Base-by-base conservation (phyloP, 2,797 vertebrate species). In the Mus minutoides region DNA sequence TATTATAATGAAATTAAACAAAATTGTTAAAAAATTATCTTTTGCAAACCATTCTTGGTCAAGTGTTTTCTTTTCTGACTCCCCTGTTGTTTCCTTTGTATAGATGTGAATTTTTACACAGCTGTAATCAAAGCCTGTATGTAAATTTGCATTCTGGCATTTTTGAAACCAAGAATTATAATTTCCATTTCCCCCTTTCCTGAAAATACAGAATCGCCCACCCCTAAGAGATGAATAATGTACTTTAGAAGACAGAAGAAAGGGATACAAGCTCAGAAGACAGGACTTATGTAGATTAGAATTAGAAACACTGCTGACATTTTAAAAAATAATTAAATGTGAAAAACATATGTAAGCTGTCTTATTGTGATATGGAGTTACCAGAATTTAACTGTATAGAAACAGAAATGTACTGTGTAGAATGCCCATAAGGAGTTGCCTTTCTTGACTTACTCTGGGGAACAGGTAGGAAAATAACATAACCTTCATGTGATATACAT, bases 81-180 rank as follows among this genome's bases (percentile, higher is more conserved):
- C 21, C 87, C 88, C 56, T 88, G 88, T 62, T 96, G 90, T 12
- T 87, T 94, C 82, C 16, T 84, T 91, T 93, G 43, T 60, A 12
- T 58, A 37, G n/a, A 76, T 93, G 29, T 87, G 84, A 54, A 54
- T 91, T 92, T 95, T 58, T 76, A 78, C 22, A 60, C 16, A 60
- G 34, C 73, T 90, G 64, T 82, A 88, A 94, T 97, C 90, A 95
- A 93, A 91, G 46, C 60, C 75, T 4, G 9, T 24, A 46, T 87
- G 83, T 90, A 76, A 90, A 85, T 96, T 92, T 88, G 46, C 85
- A 80, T 88, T 94, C 90, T 77, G 56, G 54, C 69, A 49, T 88
- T 95, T 93, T 96, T 91, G 52, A 49, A 92, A 92, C 54, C 46
- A 82, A 92, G 76, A 24, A 19, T 90, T 88, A 43, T 62, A 91